Evolutionary conservation across 2,113 vertebrate species (phyloP).

Genomic region (Pluvialis apricaria): DNA sequence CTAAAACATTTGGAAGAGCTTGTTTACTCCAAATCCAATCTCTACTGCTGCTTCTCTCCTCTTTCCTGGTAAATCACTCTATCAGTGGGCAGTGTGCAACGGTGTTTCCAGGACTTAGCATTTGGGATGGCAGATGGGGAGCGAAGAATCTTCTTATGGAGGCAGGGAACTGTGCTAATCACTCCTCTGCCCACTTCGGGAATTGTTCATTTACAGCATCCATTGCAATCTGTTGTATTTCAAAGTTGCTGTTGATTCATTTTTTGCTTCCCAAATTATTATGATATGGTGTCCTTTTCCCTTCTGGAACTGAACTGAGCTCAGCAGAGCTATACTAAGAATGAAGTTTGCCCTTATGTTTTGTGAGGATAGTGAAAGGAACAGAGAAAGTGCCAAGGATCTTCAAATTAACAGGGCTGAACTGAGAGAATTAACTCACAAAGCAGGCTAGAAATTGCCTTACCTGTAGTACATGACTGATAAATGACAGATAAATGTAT

Average conservation of each 20-base stretch:
- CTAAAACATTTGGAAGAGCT: neutral
- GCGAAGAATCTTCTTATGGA: conserved; percentile 5
- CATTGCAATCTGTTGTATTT: conserved; percentile 39
- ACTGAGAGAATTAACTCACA: neutral
- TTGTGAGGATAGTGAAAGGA: neutral
- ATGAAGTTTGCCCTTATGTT: neutral
- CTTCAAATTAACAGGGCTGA: neutral
- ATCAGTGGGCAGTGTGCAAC: conserved; percentile 24
- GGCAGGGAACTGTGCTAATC: conserved; percentile 45
- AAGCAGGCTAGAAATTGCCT: neutral
- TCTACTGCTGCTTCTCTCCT: neutral
- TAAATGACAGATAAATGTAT: neutral
- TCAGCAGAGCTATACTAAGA: neutral
- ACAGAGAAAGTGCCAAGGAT: neutral
- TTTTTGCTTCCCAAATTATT: neutral
- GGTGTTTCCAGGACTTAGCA: conserved; percentile 43
- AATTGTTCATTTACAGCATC: conserved; percentile 51
- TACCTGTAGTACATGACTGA: neutral
- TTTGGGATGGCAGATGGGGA: conserved; percentile 50
- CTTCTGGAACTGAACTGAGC: neutral
- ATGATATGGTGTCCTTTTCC: neutral
- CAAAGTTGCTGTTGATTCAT: conserved; percentile 5
- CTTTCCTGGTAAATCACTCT: conserved; percentile 18
- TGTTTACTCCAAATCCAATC: neutral
- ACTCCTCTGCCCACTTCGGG: conserved; percentile 34